phyloP scores from a whole-genome alignment of 2,888 invertebrate species.

The Ecliptopera silaceata region DNA sequence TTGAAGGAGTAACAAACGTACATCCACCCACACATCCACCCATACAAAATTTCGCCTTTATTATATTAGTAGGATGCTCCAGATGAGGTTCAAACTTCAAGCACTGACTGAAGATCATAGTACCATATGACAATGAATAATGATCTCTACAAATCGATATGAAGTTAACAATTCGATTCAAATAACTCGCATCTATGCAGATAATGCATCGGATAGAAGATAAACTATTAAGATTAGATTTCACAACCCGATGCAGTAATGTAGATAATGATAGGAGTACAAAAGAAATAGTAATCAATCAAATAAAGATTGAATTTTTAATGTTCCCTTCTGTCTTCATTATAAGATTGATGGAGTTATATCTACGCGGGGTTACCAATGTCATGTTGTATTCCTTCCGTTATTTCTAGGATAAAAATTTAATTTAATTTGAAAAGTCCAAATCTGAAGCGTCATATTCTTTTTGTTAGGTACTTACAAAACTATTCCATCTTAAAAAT shows the following conservation, averaged over 20 bases:
- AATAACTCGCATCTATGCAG: conserved; percentile 7
- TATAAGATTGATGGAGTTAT: neutral
- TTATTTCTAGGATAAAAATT: too few relatives aligned
- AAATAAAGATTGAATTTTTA: neutral
- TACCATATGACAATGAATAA: conserved; percentile 21
- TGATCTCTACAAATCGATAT: conserved; percentile 17
- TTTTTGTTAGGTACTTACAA: too few relatives aligned
- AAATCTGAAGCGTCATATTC: too few relatives aligned
- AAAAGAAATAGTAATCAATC: neutral
- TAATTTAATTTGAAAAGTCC: too few relatives aligned
- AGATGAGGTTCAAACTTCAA: neutral
- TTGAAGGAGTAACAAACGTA: too few relatives aligned
- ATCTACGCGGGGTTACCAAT: neutral
- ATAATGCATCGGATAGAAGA: conserved; percentile 3
- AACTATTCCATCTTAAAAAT: too few relatives aligned
- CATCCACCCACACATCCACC: too few relatives aligned
- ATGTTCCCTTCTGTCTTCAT: neutral
- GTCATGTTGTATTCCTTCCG: neutral
- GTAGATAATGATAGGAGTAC: conserved; percentile 5
- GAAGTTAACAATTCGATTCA: conserved; percentile 13
- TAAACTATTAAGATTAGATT: conserved; percentile 7
- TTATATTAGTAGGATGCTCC: neutral
- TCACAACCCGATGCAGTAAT: neutral
- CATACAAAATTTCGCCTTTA: too few relatives aligned
- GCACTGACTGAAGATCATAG: conserved; percentile 1